Evolutionary conservation across 2,113 vertebrate genomes (phyloP).

Genomic region (Theristicus caerulescens): DNA sequence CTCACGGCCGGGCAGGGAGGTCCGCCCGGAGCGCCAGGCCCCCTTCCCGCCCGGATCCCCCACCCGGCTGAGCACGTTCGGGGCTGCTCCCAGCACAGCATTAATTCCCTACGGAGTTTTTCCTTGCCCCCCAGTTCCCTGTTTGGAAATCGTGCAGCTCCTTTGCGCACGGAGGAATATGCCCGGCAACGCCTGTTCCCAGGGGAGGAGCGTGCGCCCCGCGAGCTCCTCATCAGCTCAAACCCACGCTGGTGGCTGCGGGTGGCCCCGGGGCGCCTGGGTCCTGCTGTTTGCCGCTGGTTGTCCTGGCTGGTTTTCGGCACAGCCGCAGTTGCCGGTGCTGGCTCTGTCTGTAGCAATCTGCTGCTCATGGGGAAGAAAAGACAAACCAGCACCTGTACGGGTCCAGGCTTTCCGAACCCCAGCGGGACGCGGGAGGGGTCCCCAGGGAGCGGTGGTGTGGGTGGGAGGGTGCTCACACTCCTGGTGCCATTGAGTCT

Average conservation of each 20-base stretch:
- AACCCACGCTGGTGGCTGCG: background rate
- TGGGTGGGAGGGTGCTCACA: background rate
- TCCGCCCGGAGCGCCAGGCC: background rate
- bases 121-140: background rate
- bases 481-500: conserved; percentile 34
- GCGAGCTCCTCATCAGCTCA: background rate
- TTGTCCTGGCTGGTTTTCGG: background rate
- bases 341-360: background rate
- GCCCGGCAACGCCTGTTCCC: accelerated
- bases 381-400: background rate
- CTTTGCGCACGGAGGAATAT: background rate
- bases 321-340: accelerated
- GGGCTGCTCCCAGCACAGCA: background rate
- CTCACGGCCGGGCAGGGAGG: background rate
- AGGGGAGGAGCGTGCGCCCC: background rate
- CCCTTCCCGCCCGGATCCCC: background rate
- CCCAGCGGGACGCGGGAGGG: background rate
- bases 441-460: background rate
- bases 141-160: background rate
- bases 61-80: accelerated
- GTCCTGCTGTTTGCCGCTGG: accelerated
- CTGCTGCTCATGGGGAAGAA: background rate
- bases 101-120: background rate
- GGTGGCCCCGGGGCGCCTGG: background rate
- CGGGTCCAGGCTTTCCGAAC: background rate